Conservation (phyloP, 1,140 invertebrate species). For the Drosophila navojoa region DNA sequence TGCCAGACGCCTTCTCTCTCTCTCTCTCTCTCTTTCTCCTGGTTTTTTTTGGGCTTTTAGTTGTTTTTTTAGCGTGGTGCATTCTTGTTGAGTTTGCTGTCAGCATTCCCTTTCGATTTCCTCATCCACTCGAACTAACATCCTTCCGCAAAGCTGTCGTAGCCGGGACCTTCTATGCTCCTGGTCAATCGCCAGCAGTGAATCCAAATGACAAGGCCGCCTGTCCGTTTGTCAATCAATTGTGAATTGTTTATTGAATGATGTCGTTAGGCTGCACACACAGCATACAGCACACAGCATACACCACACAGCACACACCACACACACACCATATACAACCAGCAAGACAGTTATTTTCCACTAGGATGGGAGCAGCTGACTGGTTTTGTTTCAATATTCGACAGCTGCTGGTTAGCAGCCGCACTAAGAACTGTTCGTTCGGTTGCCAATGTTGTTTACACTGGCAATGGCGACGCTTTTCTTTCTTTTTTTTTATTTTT, state of each 20-base stretch:
- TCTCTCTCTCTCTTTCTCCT: too few species aligned
- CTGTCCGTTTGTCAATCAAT: slow-evolving; percentile 80
- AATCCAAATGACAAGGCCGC: slow-evolving; percentile 59
- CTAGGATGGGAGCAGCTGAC: slow-evolving; percentile 10
- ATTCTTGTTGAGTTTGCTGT: slow-evolving; percentile 68
- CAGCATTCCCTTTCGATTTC: slow-evolving; percentile 80
- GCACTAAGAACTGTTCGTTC: slow-evolving; percentile 2
- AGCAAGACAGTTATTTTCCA: slow-evolving; percentile 33
- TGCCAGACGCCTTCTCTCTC: slow-evolving; percentile 35
- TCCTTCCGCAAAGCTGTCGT: slow-evolving; percentile 77
- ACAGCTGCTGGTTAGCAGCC: background rate
- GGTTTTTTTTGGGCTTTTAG: too few species aligned
- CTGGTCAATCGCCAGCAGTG: slow-evolving; percentile 56
- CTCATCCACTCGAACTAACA: slow-evolving; percentile 78
- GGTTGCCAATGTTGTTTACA: slow-evolving; percentile 44
- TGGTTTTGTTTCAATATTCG: slow-evolving; percentile 41
- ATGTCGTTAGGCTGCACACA: slow-evolving; percentile 76
- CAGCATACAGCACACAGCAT: too few species aligned
- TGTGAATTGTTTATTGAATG: slow-evolving; percentile 83
- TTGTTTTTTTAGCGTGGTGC: slow-evolving; percentile 23
- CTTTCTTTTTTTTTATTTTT: slow-evolving; percentile 19
- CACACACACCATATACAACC: slow-evolving; percentile 24
- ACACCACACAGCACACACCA: too few species aligned
- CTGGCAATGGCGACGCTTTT: slow-evolving; percentile 31
- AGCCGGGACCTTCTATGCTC: slow-evolving; percentile 43